Evolutionary conservation across 2,797 vertebrate species (phyloP), one percentile per base, ranked within the genome.

Genomic region (Oophaga sylvatica): DNA sequence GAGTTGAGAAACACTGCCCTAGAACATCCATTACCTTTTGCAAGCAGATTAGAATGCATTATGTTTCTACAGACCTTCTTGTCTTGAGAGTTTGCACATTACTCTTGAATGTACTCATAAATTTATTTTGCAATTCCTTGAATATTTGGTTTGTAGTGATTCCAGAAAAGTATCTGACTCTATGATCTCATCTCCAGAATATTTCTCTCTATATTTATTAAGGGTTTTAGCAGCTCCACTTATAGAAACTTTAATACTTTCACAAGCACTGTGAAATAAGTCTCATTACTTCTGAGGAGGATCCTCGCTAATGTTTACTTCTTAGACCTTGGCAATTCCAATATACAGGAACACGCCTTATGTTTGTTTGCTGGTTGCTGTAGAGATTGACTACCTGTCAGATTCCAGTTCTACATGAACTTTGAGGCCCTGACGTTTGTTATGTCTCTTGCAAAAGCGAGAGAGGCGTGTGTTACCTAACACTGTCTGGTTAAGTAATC

Each of bases 351-450:
- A n/a, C 20, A 75, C 67, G 12, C 81, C 53, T 73, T n/a, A 65
- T 41, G 56, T 75, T 62, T 84, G 29, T 75, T 75, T 84, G 16
- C 10, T 35, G 31, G 82, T 75, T 84, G 57, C 82, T 57, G 31
- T 15, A 45, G 53, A 60, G 26, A 12, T 15, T 17, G 35, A 26
- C 62, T 16, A 53, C 53, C 68, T 75, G 31, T 59, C 59, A 81
- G 17, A 65, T 15, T 80, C 35, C 20, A 2, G 53, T 35, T 71
- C 53, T 73, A 35, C 16, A 20, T 73, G 12, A 84, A 45, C n/a
- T 56, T 53, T 11, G 22, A 5, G 53, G 48, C 0, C 75, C n/a
- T 77, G 75, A 56, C 22, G 48, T 56, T 12, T 75, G 1, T 75
- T 13, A 3, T 20, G 35, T 45, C 8, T 73, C 71, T 73, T 75